These are phyloP conservation scores for Onychomys leucogaster DNA, from an alignment of 2,797 vertebrate genomes.

Conservation along the genomic window DNA sequence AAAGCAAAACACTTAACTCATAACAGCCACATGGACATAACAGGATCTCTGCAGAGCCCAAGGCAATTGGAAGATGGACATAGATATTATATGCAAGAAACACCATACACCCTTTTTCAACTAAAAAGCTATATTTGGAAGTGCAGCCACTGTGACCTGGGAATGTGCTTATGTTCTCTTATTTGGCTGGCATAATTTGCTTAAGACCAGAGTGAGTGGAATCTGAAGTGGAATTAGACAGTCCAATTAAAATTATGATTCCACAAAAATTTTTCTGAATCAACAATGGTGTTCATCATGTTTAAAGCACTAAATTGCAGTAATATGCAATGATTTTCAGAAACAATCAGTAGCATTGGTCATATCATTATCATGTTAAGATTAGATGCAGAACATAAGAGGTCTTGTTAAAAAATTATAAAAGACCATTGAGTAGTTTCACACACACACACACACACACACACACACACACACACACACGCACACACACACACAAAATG, in stretches of 20 bases:
- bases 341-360: conserved; percentile 30
- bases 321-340: conserved; percentile 33
- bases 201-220: background rate
- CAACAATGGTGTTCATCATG: background rate
- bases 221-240: conserved; percentile 21
- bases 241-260: conserved; percentile 52
- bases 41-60: conserved; percentile 41
- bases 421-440: conserved; percentile 28
- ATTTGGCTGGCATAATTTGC: background rate
- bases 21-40: conserved; percentile 70
- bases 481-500: too few relatives aligned
- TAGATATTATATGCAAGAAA: conserved; percentile 16
- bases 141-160: background rate
- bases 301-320: conserved; percentile 31
- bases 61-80: background rate
- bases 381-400: conserved; percentile 18
- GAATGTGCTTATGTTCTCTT: background rate
- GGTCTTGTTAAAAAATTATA: background rate
- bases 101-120: background rate
- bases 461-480: too few relatives aligned
- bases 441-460: background rate
- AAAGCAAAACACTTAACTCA: conserved; percentile 56
- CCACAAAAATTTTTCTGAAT: conserved; percentile 45
- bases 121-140: conserved; percentile 35
- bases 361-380: conserved; percentile 25